Evolutionary conservation across 2,113 vertebrate species (phyloP).

Genomic region (Chaenocephalus aceratus): DNA sequence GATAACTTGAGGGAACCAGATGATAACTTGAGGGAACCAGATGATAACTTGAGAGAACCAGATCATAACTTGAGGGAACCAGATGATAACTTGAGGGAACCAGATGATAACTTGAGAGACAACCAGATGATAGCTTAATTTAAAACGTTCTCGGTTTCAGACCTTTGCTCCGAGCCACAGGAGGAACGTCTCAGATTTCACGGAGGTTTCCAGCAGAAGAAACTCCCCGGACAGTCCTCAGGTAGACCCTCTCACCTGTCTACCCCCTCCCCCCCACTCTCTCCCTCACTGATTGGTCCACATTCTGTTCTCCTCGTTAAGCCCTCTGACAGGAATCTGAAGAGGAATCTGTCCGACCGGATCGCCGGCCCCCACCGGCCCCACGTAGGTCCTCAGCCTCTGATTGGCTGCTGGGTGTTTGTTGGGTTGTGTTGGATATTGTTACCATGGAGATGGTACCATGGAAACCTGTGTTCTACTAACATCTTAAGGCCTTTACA

Average conservation of each 20-base stretch:
- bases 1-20: too few relatives aligned
- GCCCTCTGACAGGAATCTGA: slow-evolving; percentile 62
- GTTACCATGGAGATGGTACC: background rate
- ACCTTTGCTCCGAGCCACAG: slow-evolving; percentile 66
- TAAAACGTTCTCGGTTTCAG: slow-evolving; percentile 42
- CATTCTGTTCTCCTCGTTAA: slow-evolving; percentile 51
- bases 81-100: too few relatives aligned
- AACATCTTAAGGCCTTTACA: background rate
- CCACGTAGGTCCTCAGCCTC: slow-evolving; percentile 68
- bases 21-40: too few relatives aligned
- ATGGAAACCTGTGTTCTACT: background rate
- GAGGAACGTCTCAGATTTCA: slow-evolving; percentile 74
- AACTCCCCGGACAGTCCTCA: slow-evolving; percentile 67
- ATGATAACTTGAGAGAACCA: too few relatives aligned
- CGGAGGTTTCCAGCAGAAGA: slow-evolving; percentile 48
- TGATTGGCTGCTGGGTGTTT: slow-evolving; percentile 42
- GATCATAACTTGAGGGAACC: too few relatives aligned
- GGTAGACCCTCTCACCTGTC: slow-evolving; percentile 38
- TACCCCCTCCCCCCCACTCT: background rate
- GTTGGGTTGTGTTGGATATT: background rate
- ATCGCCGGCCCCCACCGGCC: slow-evolving; percentile 58
- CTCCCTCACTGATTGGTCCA: background rate
- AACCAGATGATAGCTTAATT: too few relatives aligned
- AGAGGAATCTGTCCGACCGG: slow-evolving; percentile 77
- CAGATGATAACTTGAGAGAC: too few relatives aligned